These are phyloP conservation scores for Nephotettix cincticeps DNA, from an alignment of 1,140 invertebrate genomes.

Conservation along the genomic window DNA sequence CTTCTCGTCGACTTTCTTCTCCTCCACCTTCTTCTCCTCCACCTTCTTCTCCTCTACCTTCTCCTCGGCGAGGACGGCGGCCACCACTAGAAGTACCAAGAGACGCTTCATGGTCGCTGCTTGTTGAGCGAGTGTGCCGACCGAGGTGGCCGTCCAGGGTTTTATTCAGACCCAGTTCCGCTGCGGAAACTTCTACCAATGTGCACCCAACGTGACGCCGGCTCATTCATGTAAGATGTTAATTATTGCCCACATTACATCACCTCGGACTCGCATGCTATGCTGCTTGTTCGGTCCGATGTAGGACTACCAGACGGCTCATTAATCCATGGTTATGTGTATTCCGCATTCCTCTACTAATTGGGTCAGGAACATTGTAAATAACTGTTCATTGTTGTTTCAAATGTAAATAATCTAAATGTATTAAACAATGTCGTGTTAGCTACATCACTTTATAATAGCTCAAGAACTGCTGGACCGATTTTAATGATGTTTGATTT, in stretches of 20 bases:
- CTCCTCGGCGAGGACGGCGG: constrained; percentile 7
- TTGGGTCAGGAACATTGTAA: too few species aligned
- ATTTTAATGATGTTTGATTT: too few species aligned
- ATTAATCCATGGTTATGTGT: too few species aligned
- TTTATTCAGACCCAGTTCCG: not conserved
- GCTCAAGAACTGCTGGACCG: too few species aligned
- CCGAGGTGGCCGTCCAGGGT: not conserved
- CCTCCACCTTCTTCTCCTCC: constrained; percentile 46
- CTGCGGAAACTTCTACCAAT: not conserved
- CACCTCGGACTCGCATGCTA: not conserved
- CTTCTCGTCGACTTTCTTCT: constrained; percentile 49
- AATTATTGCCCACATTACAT: constrained; percentile 15
- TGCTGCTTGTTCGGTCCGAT: too few species aligned
- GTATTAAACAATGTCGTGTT: too few species aligned
- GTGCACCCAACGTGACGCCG: not conserved
- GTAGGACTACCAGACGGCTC: too few species aligned
- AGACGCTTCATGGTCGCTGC: not conserved
- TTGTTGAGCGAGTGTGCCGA: not conserved
- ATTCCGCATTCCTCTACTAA: too few species aligned
- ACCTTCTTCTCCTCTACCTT: constrained; percentile 45
- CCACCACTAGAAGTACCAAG: not conserved
- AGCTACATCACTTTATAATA: too few species aligned
- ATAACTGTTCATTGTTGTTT: too few species aligned
- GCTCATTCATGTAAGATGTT: constrained; percentile 19
- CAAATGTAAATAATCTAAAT: too few species aligned